Evolutionary conservation across 2,797 vertebrate genomes (phyloP), one percentile per base, ranked within the genome.

Genomic region (Falco novaeseelandiae): DNA sequence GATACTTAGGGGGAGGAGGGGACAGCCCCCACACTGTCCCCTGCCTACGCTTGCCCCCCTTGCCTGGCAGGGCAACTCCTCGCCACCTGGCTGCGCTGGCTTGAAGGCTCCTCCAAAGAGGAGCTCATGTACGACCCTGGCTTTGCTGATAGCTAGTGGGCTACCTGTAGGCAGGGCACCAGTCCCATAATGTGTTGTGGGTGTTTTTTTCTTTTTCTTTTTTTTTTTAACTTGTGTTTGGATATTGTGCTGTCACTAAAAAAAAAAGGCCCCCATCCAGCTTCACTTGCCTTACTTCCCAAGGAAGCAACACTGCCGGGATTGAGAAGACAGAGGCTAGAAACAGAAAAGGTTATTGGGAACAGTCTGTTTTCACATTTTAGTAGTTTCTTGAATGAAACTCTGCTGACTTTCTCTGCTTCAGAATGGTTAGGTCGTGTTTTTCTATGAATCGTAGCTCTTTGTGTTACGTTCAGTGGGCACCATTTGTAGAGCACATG

Each of bases 1-100:
- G 42, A 52, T 44, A n/a, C 27, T 51, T 40, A 32, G 9, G 27
- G 15, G 14, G 6, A 65, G 23, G 22, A 71, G 20, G 36, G 12
- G 42, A 30, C 6, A 18, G 27, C 8, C 14, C 22, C 13, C 10
- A 5, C 13, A 51, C n/a, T 25, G 12, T 6, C 16, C 30, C 30
- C 17, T 30, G 8, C n/a, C 42, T 16, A 10, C 0, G 0, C 27
- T 30, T 30, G 8, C 6, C 29, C n/a, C 21, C 32, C 34, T 32
- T 2, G 5, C 15, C 38, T 1, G 2, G 6, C 30, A 57, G n/a
- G 46, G n/a, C 40, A 67, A 8, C 21, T 54, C 29, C 40, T 61
- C 1, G 1, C 22, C 1, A 0, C 22, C 69, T 0, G 0, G 29
- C 22, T 32, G 16, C 36, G 15, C 18, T 20, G 42, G 36, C 22